These are phyloP conservation scores for Brachionus asplanchnoidis DNA, from an alignment of 1,140 invertebrate genomes.

Conservation along the genomic window DNA sequence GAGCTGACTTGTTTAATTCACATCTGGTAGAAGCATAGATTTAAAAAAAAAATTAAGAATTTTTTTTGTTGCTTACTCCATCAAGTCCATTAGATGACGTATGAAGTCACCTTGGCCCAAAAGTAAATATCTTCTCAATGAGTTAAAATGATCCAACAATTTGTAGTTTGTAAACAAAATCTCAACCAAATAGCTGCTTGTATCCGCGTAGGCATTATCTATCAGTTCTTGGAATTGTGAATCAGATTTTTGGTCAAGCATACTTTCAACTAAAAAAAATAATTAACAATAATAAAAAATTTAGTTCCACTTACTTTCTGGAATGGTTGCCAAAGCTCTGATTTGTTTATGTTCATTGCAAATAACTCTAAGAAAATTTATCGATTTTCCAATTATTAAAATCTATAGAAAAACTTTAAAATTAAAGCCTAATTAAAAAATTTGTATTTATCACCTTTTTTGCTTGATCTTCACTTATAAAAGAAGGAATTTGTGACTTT, in stretches of 20 bases:
- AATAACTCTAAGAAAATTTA: constrained; percentile 85
- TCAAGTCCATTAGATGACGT: constrained; percentile 74
- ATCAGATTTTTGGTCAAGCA: constrained; percentile 13
- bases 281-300: neutral
- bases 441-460: constrained; percentile 50
- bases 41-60: neutral
- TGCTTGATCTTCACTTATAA: constrained; percentile 58
- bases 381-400: constrained; percentile 83
- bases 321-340: constrained; percentile 52
- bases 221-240: constrained; percentile 36
- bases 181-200: neutral
- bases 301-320: neutral
- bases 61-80: constrained; percentile 10
- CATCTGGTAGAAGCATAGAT: constrained; percentile 61
- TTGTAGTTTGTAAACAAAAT: constrained; percentile 78
- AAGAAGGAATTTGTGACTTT: constrained; percentile 61
- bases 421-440: constrained; percentile 28
- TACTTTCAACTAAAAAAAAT: constrained; percentile 2
- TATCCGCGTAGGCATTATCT: constrained; percentile 21
- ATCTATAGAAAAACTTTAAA: constrained; percentile 66
- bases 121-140: constrained; percentile 79
- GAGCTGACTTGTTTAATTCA: constrained; percentile 82
- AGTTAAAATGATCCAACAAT: constrained; percentile 76
- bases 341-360: constrained; percentile 73
- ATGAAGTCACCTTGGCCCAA: constrained; percentile 93